phyloP scores from a whole-genome alignment of 2,888 invertebrate genomes.

The Tyria jacobaeae region DNA sequence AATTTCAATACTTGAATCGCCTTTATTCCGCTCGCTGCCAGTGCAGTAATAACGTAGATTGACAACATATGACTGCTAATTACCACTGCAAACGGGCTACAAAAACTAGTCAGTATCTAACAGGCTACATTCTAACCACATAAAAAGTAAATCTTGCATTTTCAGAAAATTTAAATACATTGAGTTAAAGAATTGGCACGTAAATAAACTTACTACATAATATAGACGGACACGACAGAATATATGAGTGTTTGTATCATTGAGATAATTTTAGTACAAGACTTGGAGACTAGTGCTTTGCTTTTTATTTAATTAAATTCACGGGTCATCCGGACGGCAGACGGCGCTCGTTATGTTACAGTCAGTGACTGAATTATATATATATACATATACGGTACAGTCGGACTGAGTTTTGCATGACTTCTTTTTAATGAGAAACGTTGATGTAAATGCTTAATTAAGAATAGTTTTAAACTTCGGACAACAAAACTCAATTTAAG shows the following conservation, averaged over 20 bases:
- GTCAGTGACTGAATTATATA: no score
- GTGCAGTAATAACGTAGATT: no score
- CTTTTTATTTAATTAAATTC: constrained; percentile 73
- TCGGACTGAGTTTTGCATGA: no score
- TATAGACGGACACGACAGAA: constrained; percentile 24
- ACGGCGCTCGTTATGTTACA: constrained; percentile 55
- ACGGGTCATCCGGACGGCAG: constrained; percentile 58
- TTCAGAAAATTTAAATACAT: background rate
- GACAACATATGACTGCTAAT: no score
- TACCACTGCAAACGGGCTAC: no score
- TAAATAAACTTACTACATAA: background rate
- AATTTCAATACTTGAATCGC: no score
- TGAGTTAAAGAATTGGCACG: background rate
- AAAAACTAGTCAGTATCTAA: no score
- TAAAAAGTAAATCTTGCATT: background rate
- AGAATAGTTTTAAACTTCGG: no score
- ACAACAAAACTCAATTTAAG: no score
- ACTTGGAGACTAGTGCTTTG: constrained; percentile 60
- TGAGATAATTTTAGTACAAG: constrained; percentile 53
- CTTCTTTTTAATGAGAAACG: constrained; percentile 18
- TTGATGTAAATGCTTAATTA: background rate
- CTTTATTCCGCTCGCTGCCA: no score
- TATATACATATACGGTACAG: constrained; percentile 37
- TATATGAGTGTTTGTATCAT: constrained; percentile 48
- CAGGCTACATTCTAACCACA: no score